Base-by-base conservation (phyloP, 2,888 invertebrate genomes). In the Drosophila dives region DNA sequence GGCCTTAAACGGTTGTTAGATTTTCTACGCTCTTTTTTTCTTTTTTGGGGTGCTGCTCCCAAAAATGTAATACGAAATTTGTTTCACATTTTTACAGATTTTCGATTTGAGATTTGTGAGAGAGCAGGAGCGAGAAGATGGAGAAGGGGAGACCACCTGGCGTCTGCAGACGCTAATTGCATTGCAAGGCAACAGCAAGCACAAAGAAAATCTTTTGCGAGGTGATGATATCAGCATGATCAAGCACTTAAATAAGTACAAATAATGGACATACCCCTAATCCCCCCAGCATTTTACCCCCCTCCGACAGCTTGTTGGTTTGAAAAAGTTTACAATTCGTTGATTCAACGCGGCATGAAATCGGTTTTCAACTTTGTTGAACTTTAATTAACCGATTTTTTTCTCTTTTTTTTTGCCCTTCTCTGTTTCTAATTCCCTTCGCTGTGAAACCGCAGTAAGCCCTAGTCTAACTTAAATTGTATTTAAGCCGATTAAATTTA, bases 141-240 rank as follows among this genome's bases (percentile, higher is more conserved):
- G 49, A 48, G 58, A 60, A 36, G 23, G 10, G 63, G 67, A 78
- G 90, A 86, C 86, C 86, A 90, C 86, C 86, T 86, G 86, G 89
- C 75, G 86, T 77, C 75, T 65, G 67, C 73, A 61, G 71, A 76
- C 80, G 75, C 90, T 86, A 86, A 86, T 90, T 86, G 83, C 89
- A 86, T 77, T 79, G 83, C 23, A 78, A 67, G 81, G 64, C 72
- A 81, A 42, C 45, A 64, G 65, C 58, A 51, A 72, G 66, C 68
- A 66, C 81, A 77, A 80, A 81, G 72, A 82, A 80, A 78, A 81
- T 80, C 75, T 75, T 56, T 56, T 72, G 72, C 84, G 73, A 89
- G 87, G 90, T 87, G 87, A 87, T 87, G 87, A 87, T 87, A 90
- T 87, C 87, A 90, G 89, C 90, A 87, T 87, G 87, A 87, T 87